Conservation (phyloP, 1,140 invertebrate genomes). For the Adelges cooleyi region DNA sequence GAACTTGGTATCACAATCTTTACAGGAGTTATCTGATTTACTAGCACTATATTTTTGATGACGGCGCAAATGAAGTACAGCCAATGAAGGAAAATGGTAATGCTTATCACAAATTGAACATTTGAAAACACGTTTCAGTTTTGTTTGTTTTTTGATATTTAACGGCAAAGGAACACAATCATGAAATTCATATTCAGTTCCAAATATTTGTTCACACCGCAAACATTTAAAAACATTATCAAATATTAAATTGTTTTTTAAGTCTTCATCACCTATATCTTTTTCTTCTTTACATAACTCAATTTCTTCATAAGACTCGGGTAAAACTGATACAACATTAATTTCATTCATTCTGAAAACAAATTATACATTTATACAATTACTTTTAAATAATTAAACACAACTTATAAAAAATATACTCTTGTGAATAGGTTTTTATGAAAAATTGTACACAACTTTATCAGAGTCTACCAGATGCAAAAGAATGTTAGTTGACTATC, state of each 20-base stretch:
- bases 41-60: conserved; percentile 5
- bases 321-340: background rate
- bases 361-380: too few species aligned
- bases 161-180: background rate
- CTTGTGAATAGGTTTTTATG: too few species aligned
- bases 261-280: background rate
- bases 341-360: background rate
- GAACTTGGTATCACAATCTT: background rate
- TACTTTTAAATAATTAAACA: too few species aligned
- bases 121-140: conserved; percentile 10
- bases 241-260: background rate
- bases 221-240: conserved; percentile 10
- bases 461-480: too few species aligned
- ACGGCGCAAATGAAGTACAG: conserved; percentile 6
- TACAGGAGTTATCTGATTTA: background rate
- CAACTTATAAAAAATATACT: too few species aligned
- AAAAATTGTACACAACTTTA: too few species aligned
- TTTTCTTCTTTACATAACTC: background rate
- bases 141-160: conserved; percentile 14
- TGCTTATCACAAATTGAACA: conserved; percentile 16
- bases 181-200: background rate
- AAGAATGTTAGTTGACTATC: too few species aligned
- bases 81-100: background rate
- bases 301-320: conserved; percentile 1
- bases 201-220: conserved; percentile 9